phyloP scores from a whole-genome alignment of 2,797 vertebrate genomes.

The Diglossa cyanea region DNA sequence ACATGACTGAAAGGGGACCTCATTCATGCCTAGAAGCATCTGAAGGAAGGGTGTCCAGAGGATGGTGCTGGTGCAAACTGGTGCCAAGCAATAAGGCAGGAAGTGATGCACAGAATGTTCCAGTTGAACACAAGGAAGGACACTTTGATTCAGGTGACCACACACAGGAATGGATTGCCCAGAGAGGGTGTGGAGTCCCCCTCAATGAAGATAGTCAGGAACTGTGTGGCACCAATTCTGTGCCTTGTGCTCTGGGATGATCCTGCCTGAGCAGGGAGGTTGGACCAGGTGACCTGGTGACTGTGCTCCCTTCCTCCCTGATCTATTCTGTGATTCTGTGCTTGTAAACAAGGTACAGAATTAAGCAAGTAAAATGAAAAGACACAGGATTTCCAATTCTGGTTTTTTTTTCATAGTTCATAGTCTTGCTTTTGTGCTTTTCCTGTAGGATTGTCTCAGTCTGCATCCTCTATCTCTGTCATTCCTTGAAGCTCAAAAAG shows the following conservation, averaged over 20 bases:
- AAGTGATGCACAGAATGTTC: background rate
- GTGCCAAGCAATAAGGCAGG: background rate
- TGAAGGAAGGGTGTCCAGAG: background rate
- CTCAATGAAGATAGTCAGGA: background rate
- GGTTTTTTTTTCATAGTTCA: background rate
- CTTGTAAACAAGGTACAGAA: background rate
- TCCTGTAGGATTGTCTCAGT: background rate
- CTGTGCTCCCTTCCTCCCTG: background rate
- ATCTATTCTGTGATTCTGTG: background rate
- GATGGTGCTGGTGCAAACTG: too few relatives aligned
- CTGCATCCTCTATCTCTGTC: background rate
- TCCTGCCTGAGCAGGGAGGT: background rate
- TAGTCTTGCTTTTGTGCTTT: background rate
- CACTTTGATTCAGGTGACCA: background rate
- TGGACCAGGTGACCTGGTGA: background rate
- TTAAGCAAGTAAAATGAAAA: background rate
- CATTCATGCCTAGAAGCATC: background rate
- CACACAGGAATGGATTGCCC: background rate
- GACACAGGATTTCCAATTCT: background rate
- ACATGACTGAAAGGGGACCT: accelerated
- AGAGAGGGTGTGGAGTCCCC: background rate
- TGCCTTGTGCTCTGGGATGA: accelerated
- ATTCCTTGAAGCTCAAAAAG: background rate
- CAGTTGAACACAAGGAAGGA: too few relatives aligned
- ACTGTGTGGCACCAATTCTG: background rate